Percentiles rank a stretch among this genome's conserved stretches.
Conservation (phyloP, 1,140 invertebrate genomes). For the Sarcophaga peregrina region DNA sequence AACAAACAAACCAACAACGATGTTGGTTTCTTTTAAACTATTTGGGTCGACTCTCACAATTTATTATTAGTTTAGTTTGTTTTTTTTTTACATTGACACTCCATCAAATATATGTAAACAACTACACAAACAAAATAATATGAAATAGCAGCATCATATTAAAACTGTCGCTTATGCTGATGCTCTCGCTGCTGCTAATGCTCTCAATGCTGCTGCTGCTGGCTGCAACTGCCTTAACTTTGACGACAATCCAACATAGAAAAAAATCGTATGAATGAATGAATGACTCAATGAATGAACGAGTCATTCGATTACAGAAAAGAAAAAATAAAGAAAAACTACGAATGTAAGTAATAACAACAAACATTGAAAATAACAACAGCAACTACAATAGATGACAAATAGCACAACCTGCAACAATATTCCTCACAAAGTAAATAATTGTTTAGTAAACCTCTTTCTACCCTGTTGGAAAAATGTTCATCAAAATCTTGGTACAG, state of each 20-base stretch:
- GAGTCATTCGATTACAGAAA: neutral
- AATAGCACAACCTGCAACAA: constrained; percentile 53
- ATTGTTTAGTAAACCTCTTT: neutral
- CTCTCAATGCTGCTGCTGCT: too few relatives aligned
- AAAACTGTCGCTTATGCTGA: neutral
- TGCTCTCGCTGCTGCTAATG: too few relatives aligned
- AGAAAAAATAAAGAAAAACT: neutral
- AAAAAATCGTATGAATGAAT: neutral
- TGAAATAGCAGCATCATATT: constrained; percentile 10
- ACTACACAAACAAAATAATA: constrained; percentile 1
- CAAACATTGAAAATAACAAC: neutral
- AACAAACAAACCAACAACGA: constrained; percentile 48
- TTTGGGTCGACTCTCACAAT: constrained; percentile 66
- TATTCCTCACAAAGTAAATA: constrained; percentile 28
- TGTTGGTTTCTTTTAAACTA: constrained; percentile 64
- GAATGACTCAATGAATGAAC: constrained; percentile 15
- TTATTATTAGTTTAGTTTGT: constrained; percentile 64
- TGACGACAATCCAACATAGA: neutral
- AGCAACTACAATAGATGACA: constrained; percentile 13
- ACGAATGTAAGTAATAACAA: constrained; percentile 3
- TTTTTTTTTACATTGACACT: constrained; percentile 67
- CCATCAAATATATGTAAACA: constrained; percentile 52
- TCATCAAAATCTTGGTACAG: neutral
- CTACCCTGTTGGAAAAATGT: neutral
- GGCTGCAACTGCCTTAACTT: neutral